Evolutionary conservation across 1,140 invertebrate species (phyloP), one percentile per base, ranked within the genome.

Genomic region (Melitaea cinxia): DNA sequence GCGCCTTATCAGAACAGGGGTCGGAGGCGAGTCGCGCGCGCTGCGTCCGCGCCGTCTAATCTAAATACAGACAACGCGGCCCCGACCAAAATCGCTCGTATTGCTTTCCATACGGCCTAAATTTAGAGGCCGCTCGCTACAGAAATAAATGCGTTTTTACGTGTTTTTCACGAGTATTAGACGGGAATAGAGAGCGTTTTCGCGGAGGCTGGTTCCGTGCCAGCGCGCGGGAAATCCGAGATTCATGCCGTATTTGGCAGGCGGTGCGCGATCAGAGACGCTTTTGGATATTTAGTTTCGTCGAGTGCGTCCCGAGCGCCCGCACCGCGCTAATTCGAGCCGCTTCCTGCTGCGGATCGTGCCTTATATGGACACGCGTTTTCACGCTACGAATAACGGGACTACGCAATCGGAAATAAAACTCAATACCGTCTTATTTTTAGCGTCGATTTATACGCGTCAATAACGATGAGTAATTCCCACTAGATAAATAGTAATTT

Each of bases 131-230:
- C 78, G 85, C 80, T 85, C 72, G 80, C 75, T 80, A 88, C 87
- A 80, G 81, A 90, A 90, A 90, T 90, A 90, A 88, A 87, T 85
- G 75, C 72, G 79, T 82, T 88, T 88, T 90, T 90, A 88, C 87
- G 84, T 85, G 85, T 87, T 90, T 88, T 83, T 75, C 77, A 73
- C 74, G 79, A 73, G 76, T 60, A 74, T 85, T 84, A 85, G 84
- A 80, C 82, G 78, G 80, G 83, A 85, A 87, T 82, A 84, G 84
- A 77, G 78, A 47, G 42, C 42, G 37, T 57, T 57, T 57, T 47
- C 42, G 42, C 42, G 42, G 73, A 71, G 75, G 64, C 75, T 77
- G 78, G 78, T 76, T 77, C 53, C 47, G 78, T 80, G 86, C 84
- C 81, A 78, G 81, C 70, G 58, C 72, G 74, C 75, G 70, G 67